phyloP scores from a whole-genome alignment of 2,888 invertebrate species.

The Mythimna loreyi region DNA sequence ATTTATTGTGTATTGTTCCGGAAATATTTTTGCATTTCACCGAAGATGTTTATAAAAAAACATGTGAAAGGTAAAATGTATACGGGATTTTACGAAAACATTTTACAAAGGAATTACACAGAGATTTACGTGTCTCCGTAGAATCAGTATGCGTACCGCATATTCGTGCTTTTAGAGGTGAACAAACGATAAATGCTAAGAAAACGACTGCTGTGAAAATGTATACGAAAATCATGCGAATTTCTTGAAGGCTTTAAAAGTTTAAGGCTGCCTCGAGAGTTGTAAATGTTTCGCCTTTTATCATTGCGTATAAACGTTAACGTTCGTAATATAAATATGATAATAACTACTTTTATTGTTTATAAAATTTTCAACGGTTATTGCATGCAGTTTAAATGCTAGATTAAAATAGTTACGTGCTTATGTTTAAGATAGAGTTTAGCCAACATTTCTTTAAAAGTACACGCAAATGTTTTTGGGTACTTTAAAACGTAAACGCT shows the following conservation, averaged over 20 bases:
- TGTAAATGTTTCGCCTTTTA: constrained; percentile 65
- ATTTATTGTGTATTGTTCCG: constrained; percentile 1
- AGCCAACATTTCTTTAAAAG: constrained; percentile 2
- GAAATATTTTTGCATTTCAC: constrained; percentile 16
- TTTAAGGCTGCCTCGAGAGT: constrained; percentile 60
- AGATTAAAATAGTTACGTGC: constrained; percentile 26
- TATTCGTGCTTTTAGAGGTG: constrained; percentile 67
- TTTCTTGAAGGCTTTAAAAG: constrained; percentile 70
- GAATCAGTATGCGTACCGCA: constrained; percentile 73
- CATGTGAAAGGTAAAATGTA: constrained; percentile 60
- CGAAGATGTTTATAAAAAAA: constrained; percentile 58
- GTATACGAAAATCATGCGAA: constrained; percentile 72
- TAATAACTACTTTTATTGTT: constrained; percentile 59
- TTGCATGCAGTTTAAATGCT: constrained; percentile 43
- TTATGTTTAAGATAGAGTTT: constrained; percentile 10
- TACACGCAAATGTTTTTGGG: background rate
- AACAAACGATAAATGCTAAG: constrained; percentile 70
- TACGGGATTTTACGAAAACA: constrained; percentile 53
- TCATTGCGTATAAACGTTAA: constrained; percentile 56
- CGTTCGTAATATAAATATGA: constrained; percentile 54
- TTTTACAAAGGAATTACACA: constrained; percentile 68
- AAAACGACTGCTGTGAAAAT: constrained; percentile 72
- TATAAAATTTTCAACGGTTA: constrained; percentile 33
- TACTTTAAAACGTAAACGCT: background rate
- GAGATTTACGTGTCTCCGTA: constrained; percentile 70